Conservation (phyloP, 2,797 vertebrate species). For the Antrozous pallidus region DNA sequence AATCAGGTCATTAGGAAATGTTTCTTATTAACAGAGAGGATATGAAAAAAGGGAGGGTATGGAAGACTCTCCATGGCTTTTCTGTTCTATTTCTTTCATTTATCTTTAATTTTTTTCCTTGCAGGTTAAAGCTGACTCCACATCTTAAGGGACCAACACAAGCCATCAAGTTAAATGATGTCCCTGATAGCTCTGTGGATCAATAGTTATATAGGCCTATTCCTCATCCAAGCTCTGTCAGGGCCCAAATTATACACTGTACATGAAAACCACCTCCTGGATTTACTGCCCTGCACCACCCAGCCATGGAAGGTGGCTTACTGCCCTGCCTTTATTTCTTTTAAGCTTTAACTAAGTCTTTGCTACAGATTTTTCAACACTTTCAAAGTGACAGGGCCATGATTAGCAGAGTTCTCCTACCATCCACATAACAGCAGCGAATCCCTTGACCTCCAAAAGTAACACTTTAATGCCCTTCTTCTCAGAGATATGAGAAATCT, state of each 20-base stretch:
- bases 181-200: conserved; percentile 78
- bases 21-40: conserved; percentile 39
- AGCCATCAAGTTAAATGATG: conserved; percentile 79
- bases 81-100: conserved; percentile 67
- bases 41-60: not conserved
- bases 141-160: conserved; percentile 75
- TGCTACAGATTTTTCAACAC: conserved; percentile 63
- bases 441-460: conserved; percentile 40
- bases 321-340: conserved; percentile 61
- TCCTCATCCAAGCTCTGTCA: conserved; percentile 76
- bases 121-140: conserved; percentile 77
- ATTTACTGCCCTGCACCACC: conserved; percentile 65
- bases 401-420: conserved; percentile 42
- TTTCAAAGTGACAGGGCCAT: conserved; percentile 36
- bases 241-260: conserved; percentile 74
- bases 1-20: conserved; percentile 20
- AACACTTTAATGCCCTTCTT: conserved; percentile 19
- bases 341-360: conserved; percentile 68
- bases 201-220: conserved; percentile 79
- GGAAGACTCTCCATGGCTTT: conserved; percentile 13
- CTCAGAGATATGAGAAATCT: not conserved
- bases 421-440: conserved; percentile 16
- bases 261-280: conserved; percentile 72
- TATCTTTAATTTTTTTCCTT: conserved; percentile 71
- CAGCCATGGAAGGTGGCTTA: conserved; percentile 51